Evolutionary conservation across 2,888 invertebrate species (phyloP).

Genomic region (Hipparchia sbordonii): DNA sequence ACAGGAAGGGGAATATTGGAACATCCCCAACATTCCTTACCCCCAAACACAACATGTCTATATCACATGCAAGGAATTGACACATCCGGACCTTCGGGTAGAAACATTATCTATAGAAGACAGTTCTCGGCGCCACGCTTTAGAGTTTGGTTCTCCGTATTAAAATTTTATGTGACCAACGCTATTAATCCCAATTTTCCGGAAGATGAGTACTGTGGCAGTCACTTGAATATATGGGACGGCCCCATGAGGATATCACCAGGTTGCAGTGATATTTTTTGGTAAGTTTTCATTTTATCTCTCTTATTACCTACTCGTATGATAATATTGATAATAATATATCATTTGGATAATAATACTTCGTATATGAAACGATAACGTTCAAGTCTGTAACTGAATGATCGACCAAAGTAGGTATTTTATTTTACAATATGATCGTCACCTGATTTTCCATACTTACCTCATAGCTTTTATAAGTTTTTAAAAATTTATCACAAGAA

Average conservation of each 20-base stretch:
- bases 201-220: conserved; percentile 90
- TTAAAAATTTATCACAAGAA: no score
- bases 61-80: conserved; percentile 90
- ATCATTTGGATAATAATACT: background rate
- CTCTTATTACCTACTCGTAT: background rate
- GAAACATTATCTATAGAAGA: conserved; percentile 80
- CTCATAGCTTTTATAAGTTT: no score
- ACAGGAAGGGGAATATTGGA: conserved; percentile 90
- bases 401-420: background rate
- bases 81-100: conserved; percentile 82
- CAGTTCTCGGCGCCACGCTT: conserved; percentile 87
- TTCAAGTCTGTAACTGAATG: background rate
- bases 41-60: conserved; percentile 94
- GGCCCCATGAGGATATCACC: conserved; percentile 90
- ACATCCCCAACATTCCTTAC: conserved; percentile 92
- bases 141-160: conserved; percentile 92
- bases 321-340: background rate
- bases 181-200: conserved; percentile 85
- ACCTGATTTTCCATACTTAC: no score
- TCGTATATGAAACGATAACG: background rate
- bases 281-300: conserved; percentile 78
- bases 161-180: conserved; percentile 91
- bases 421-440: no score
- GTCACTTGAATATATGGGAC: conserved; percentile 94
- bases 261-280: conserved; percentile 90